Percentiles rank a stretch among this genome's conserved stretches.
Evolutionary conservation across 2,888 invertebrate genomes (phyloP).

Genomic region (Aspidiotus destructor): DNA sequence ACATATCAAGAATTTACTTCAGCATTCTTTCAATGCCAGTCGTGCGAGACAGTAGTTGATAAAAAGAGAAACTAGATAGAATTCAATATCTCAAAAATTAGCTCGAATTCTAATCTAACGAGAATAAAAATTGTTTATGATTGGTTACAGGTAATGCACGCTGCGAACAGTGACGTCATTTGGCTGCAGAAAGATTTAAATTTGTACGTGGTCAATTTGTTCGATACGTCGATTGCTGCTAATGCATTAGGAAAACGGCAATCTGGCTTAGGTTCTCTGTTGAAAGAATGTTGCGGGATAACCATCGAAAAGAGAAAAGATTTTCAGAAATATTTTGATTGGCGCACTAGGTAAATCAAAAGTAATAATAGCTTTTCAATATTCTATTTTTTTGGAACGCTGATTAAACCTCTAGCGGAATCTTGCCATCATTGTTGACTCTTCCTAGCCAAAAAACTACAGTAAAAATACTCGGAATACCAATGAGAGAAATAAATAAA

Average conservation of each 20-base stretch:
- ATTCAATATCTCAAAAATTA: too few relatives aligned
- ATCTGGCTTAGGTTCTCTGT: constrained; percentile 65
- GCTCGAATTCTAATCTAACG: too few relatives aligned
- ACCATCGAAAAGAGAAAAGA: constrained; percentile 83
- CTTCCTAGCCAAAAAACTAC: too few relatives aligned
- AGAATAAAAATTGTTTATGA: neutral
- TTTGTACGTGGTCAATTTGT: constrained; percentile 90
- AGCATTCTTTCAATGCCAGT: too few relatives aligned
- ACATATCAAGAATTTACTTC: too few relatives aligned
- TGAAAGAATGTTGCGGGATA: constrained; percentile 67
- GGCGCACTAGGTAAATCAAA: constrained; percentile 62
- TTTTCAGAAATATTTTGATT: constrained; percentile 80
- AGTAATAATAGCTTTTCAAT: neutral
- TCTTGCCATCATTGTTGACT: too few relatives aligned
- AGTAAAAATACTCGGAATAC: too few relatives aligned
- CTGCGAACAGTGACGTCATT: constrained; percentile 72
- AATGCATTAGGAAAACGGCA: constrained; percentile 58
- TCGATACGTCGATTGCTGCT: constrained; percentile 88
- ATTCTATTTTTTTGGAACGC: too few relatives aligned
- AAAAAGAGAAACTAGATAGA: too few relatives aligned
- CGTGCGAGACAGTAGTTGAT: too few relatives aligned
- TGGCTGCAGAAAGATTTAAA: constrained; percentile 96
- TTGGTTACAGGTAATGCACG: constrained; percentile 69
- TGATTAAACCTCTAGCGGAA: too few relatives aligned
- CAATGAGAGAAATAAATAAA: too few relatives aligned